phyloP scores from a whole-genome alignment of 2,113 vertebrate genomes.

The Sander lucioperca region DNA sequence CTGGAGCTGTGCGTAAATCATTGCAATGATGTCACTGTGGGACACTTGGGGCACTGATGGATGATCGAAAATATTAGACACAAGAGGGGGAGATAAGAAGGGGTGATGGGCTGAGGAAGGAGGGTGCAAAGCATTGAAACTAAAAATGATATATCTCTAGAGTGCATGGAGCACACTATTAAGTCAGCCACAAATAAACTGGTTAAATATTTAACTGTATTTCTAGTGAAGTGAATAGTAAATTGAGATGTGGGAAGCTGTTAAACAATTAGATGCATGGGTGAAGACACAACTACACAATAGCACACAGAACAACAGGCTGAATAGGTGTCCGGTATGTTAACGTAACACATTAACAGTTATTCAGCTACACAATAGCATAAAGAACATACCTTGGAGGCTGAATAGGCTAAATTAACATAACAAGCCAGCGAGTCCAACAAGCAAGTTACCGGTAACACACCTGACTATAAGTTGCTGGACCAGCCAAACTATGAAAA shows the following conservation, averaged over 20 bases:
- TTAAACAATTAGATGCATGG: neutral
- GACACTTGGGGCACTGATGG: neutral
- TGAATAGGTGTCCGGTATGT: no score
- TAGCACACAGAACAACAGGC: no score
- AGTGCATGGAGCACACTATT: neutral
- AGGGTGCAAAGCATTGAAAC: neutral
- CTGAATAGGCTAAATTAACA: no score
- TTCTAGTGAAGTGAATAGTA: neutral
- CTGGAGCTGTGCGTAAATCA: conserved; percentile 25
- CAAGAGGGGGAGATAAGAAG: neutral
- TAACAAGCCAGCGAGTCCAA: no score
- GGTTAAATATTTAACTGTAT: neutral
- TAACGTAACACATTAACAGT: no score
- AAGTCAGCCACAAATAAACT: neutral
- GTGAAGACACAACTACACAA: no score
- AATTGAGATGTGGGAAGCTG: neutral
- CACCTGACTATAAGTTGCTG: no score
- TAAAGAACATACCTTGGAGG: no score
- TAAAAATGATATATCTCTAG: neutral
- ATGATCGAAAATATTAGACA: no score
- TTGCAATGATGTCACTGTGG: conserved; percentile 5
- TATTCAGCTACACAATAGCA: no score
- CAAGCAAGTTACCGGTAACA: no score
- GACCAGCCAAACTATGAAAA: no score
- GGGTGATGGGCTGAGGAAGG: neutral